Evolutionary conservation across 1,140 invertebrate genomes (phyloP).

Genomic region (Lucilia cuprina): DNA sequence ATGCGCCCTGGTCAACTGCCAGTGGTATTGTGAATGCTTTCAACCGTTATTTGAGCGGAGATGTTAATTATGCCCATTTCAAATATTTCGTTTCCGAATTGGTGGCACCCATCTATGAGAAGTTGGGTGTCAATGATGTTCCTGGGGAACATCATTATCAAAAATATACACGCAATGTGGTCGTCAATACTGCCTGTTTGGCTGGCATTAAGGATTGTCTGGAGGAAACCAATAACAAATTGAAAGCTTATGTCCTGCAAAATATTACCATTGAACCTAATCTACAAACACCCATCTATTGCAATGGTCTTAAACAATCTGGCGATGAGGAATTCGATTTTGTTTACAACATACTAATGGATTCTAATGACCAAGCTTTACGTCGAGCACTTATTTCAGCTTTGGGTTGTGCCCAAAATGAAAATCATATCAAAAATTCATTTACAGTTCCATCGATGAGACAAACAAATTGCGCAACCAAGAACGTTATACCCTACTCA

Average conservation of each 20-base stretch:
- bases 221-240: conserved; percentile 55
- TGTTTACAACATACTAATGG: conserved; percentile 68
- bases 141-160: conserved; percentile 57
- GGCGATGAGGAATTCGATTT: conserved; percentile 70
- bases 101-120: conserved; percentile 55
- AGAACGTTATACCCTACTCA: conserved; percentile 51
- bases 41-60: conserved; percentile 52
- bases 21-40: conserved; percentile 55
- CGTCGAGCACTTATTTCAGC: conserved; percentile 64
- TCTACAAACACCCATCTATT: conserved; percentile 67
- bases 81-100: conserved; percentile 49
- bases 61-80: conserved; percentile 48
- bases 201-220: conserved; percentile 63
- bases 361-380: conserved; percentile 67
- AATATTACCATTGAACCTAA: conserved; percentile 57
- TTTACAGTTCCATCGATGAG: conserved; percentile 50
- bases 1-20: conserved; percentile 69
- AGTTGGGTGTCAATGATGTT: conserved; percentile 58
- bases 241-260: conserved; percentile 56
- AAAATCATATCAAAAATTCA: conserved; percentile 47
- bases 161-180: conserved; percentile 57
- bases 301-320: conserved; percentile 71
- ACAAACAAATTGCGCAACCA: conserved; percentile 45
- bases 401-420: conserved; percentile 66
- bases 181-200: conserved; percentile 65